These are phyloP conservation scores for Neopelma chrysocephalum DNA, from an alignment of 2,797 vertebrate species.

Conservation along the genomic window DNA sequence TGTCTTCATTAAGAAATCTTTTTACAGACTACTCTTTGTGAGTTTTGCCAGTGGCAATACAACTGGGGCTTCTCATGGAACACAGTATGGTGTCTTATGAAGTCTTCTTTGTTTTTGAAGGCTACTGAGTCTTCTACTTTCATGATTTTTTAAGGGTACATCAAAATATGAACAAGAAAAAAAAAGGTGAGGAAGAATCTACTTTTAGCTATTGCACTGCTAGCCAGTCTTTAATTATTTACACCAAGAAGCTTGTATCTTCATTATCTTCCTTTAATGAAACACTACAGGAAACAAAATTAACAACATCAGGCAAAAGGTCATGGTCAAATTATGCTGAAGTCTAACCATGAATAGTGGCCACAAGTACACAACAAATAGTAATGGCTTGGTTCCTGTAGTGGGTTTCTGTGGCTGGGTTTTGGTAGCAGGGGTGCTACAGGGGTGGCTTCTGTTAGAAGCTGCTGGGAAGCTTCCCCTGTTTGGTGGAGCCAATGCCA, in stretches of 20 bases:
- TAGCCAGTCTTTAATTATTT: background rate
- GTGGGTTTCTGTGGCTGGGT: no score
- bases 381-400: background rate
- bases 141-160: background rate
- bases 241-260: background rate
- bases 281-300: constrained; percentile 14
- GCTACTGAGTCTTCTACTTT: background rate
- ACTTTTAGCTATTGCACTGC: background rate
- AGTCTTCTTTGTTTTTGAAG: background rate
- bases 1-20: constrained; percentile 19
- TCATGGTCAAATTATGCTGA: constrained; percentile 26
- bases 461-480: no score
- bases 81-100: background rate
- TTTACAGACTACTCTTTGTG: background rate
- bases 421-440: no score
- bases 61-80: background rate
- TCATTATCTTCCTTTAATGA: background rate
- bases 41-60: background rate
- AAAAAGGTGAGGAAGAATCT: background rate
- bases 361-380: background rate
- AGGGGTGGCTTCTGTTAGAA: no score
- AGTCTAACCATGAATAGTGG: background rate
- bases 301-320: background rate
- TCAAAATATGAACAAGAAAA: background rate
- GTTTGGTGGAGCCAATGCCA: no score